Base-by-base conservation (phyloP, 1,140 invertebrate genomes). In the Nylanderia fulva region DNA sequence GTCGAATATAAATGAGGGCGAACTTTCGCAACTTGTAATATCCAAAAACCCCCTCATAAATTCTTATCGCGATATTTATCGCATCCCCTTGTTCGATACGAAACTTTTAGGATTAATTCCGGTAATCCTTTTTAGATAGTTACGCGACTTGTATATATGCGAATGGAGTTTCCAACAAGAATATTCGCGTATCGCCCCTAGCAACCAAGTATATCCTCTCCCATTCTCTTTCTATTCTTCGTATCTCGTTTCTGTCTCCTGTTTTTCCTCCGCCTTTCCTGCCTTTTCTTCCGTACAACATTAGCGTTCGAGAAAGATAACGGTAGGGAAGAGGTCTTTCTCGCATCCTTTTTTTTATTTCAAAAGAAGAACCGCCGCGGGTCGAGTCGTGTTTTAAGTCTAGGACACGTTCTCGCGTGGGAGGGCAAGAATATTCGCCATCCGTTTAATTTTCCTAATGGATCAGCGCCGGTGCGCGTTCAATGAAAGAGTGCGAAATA, bases 371-470 rank as follows among this genome's bases (percentile, higher is more conserved):
- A 42, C 24, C 54, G 75, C n/a, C 52, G 58, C 36, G 58, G 18
- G 36, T 56, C 69, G 48, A 56, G 33, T 39, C 24, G 27, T 74
- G 75, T 86, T 33, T n/a, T 71, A 82, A 61, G 24, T 66, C 45
- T 63, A 69, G 85, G 74, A 88, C 42, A 33, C 61, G 76, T 86
- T 71, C 61, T 56, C 58, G 21, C 64, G 61, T 11, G 39, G 27
- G 72, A 61, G 21, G 21, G 13, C 8, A 21, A 68, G 69, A 58
- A 75, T 80, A 83, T 71, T 72, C 85, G 85, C 56, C 66, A 79
- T 83, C 42, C 69, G 87, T 77, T 92, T 91, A 93, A 93, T 93
- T 92, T 92, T 90, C 89, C 88, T 93, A 93, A 93, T 93, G 92
- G 92, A 93, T 93, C 92, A 91, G 71, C 85, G 71, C 85, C 69